Conservation (phyloP, 2,888 invertebrate genomes). For the Dryadula phaetusa region DNA sequence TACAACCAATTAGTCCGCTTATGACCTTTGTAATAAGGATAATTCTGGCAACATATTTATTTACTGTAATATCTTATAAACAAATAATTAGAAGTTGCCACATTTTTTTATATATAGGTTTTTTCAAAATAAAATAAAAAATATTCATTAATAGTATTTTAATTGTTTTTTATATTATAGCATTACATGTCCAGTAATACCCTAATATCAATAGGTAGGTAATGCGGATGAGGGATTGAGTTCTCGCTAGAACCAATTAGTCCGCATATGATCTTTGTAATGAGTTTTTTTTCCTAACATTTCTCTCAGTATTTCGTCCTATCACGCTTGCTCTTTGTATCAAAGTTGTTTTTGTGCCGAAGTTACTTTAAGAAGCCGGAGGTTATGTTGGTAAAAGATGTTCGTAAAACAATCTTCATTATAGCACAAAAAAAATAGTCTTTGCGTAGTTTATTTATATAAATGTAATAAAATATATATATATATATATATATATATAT, state of each 20-base stretch:
- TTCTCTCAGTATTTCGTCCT: constrained; percentile 39
- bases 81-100: neutral
- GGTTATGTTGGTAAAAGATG: constrained; percentile 1
- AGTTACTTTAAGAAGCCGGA: constrained; percentile 13
- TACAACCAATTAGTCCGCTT: constrained; percentile 73
- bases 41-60: constrained; percentile 43
- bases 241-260: constrained; percentile 74
- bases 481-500: too few relatives aligned
- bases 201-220: constrained; percentile 31
- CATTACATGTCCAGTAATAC: constrained; percentile 13
- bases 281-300: constrained; percentile 50
- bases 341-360: constrained; percentile 9
- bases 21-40: constrained; percentile 59
- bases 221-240: constrained; percentile 69
- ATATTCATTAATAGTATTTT: neutral
- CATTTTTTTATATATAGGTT: neutral
- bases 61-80: neutral
- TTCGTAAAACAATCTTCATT: neutral
- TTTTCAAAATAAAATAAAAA: neutral
- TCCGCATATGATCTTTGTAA: constrained; percentile 65
- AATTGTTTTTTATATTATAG: constrained; percentile 2
- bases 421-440: neutral
- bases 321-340: constrained; percentile 27
- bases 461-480: too few relatives aligned
- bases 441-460: neutral